These are phyloP conservation scores for Rhyacophila evoluta DNA, from an alignment of 2,888 invertebrate species.

Conservation along the genomic window DNA sequence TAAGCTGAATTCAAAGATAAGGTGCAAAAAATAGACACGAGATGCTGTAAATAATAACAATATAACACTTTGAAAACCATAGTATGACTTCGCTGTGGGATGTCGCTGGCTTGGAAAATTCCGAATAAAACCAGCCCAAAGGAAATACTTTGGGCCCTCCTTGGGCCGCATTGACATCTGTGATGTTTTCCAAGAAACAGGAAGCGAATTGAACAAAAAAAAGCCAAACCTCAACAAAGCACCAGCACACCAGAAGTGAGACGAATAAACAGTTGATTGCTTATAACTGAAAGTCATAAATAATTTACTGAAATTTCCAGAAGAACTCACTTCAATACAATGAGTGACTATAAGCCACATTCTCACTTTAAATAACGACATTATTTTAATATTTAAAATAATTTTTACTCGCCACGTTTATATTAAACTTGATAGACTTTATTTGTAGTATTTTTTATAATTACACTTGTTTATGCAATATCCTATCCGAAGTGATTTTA, in stretches of 20 bases:
- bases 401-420: too few species aligned
- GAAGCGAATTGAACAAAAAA: not conserved
- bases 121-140: not conserved
- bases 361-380: too few species aligned
- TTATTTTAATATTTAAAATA: too few species aligned
- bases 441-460: too few species aligned
- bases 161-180: not conserved
- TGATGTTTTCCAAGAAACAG: constrained; percentile 11
- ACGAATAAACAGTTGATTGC: constrained; percentile 1
- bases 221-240: not conserved
- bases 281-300: not conserved
- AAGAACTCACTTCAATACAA: not conserved
- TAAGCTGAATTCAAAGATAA: too few species aligned
- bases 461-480: too few species aligned
- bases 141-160: not conserved
- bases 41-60: too few species aligned
- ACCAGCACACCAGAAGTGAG: not conserved
- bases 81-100: not conserved
- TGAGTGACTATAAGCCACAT: too few species aligned
- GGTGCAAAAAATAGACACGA: too few species aligned
- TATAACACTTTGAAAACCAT: too few species aligned
- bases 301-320: not conserved
- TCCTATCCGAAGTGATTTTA: too few species aligned
- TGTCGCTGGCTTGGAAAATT: not conserved
- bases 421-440: too few species aligned